Conservation (phyloP, 2,797 vertebrate species). For the Intellagama lesueurii region DNA sequence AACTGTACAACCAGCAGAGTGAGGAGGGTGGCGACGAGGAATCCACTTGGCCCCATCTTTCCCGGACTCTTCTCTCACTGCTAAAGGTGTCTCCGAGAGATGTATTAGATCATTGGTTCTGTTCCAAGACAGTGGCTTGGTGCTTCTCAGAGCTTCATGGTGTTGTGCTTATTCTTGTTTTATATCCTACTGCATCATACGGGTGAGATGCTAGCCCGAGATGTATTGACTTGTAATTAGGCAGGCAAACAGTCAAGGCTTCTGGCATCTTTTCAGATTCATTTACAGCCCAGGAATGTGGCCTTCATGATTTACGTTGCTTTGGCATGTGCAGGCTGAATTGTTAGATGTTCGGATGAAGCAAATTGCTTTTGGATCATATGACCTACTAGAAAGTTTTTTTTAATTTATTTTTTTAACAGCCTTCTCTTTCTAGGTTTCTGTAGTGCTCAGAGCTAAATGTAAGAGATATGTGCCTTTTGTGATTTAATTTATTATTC, state of each 20-base stretch:
- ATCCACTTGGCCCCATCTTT: slow-evolving; percentile 49
- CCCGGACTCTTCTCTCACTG: background rate
- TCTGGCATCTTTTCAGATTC: background rate
- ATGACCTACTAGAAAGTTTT: background rate
- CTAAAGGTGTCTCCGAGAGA: background rate
- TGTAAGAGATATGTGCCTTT: no score
- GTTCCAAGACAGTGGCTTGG: background rate
- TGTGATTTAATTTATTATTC: no score
- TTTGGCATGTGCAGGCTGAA: background rate
- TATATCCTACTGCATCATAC: background rate
- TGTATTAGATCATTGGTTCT: background rate
- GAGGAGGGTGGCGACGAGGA: slow-evolving; percentile 23
- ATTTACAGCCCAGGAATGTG: slow-evolving; percentile 17
- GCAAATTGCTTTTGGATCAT: background rate
- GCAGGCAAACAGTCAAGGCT: background rate
- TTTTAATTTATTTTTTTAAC: background rate
- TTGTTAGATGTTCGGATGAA: background rate
- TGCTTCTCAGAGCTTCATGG: background rate
- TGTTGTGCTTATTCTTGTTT: background rate
- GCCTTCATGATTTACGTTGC: background rate
- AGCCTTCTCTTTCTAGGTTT: background rate
- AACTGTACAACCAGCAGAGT: slow-evolving; percentile 64
- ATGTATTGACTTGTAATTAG: background rate
- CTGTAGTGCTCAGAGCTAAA: background rate
- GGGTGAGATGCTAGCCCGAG: background rate